Percentiles rank a stretch among this genome's conserved stretches.
These are phyloP conservation scores for Drosophila suzukii DNA, from an alignment of 1,140 invertebrate species.

Conservation along the genomic window DNA sequence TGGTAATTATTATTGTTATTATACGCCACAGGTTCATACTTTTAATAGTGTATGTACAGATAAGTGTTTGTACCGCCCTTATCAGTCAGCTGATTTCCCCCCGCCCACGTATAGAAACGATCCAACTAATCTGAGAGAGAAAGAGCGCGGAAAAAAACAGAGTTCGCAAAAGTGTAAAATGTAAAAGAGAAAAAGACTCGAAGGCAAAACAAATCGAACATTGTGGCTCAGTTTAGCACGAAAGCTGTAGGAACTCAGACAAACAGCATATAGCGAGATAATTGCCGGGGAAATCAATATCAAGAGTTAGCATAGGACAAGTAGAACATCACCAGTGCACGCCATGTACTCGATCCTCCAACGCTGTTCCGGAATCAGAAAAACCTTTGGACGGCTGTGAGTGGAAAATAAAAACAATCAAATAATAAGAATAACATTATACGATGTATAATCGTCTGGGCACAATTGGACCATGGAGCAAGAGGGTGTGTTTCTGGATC, in stretches of 20 bases:
- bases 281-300: conserved; percentile 1
- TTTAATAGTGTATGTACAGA: conserved; percentile 2
- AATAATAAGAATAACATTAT: conserved; percentile 6
- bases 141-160: conserved; percentile 48
- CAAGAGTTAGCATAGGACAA: conserved; percentile 5
- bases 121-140: conserved; percentile 19
- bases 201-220: conserved; percentile 37
- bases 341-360: conserved; percentile 38
- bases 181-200: conserved; percentile 39
- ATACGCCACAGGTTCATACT: background rate
- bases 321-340: conserved; percentile 6
- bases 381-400: conserved; percentile 67
- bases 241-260: conserved; percentile 49
- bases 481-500: conserved; percentile 34
- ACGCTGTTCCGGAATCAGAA: conserved; percentile 27
- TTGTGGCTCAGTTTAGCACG: conserved; percentile 47
- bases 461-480: conserved; percentile 3
- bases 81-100: conserved; percentile 49
- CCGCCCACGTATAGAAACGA: conserved; percentile 8
- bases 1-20: conserved; percentile 34
- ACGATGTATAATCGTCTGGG: background rate
- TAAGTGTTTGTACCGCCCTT: conserved; percentile 19
- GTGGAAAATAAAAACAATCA: conserved; percentile 13
- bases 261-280: conserved; percentile 17
- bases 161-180: conserved; percentile 43